Percentiles rank a stretch among this genome's conserved stretches.
These are phyloP conservation scores for Rhineura floridana DNA, from an alignment of 2,113 vertebrate species.

Conservation along the genomic window DNA sequence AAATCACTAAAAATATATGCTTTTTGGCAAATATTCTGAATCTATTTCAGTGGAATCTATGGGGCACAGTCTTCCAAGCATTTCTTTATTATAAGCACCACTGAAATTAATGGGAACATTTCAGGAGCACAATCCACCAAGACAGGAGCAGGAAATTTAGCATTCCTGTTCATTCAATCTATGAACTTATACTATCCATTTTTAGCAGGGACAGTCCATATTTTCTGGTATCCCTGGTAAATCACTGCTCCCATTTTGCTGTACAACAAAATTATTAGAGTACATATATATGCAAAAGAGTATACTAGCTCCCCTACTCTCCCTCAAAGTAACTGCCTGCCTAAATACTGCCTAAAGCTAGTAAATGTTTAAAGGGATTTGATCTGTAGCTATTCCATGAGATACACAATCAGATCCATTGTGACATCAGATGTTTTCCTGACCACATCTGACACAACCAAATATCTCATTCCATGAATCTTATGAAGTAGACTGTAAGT, in stretches of 20 bases:
- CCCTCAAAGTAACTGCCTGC: not conserved
- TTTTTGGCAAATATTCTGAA: slow-evolving; percentile 34
- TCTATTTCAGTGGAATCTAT: not conserved
- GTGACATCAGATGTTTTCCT: too few species aligned
- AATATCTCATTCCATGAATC: too few species aligned
- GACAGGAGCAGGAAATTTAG: not conserved
- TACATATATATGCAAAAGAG: not conserved
- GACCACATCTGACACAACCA: too few species aligned
- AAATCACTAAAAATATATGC: not conserved
- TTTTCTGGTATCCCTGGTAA: not conserved
- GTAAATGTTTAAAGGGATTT: too few species aligned
- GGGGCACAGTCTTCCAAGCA: not conserved
- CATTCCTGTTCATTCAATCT: slow-evolving; percentile 1
- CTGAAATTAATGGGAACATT: not conserved
- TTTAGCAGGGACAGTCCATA: not conserved
- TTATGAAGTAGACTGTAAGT: too few species aligned
- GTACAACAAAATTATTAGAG: too few species aligned
- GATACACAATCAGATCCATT: too few species aligned
- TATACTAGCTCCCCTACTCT: not conserved
- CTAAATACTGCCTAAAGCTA: too few species aligned
- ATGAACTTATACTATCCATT: not conserved
- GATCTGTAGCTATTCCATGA: too few species aligned
- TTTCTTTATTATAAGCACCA: not conserved
- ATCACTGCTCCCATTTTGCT: not conserved
- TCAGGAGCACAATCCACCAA: not conserved